phyloP scores from a whole-genome alignment of 1,140 invertebrate species.

The Leptonema lineaticorne region DNA sequence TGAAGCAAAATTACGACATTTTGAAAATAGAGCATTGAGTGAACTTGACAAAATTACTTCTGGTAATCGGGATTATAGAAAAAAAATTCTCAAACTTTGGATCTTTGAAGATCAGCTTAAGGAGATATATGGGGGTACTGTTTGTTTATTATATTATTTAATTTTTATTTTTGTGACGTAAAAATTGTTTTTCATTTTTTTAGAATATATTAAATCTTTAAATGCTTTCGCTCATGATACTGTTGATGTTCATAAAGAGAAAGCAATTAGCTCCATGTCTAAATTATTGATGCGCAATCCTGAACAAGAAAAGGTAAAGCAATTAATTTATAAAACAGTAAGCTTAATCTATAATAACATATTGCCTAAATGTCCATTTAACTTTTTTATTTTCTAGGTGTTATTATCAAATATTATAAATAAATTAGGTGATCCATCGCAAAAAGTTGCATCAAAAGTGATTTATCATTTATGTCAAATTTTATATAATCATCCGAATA shows the following conservation, averaged over 20 bases:
- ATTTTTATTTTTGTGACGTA: background rate
- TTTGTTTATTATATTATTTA: background rate
- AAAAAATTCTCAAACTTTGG: slow-evolving; percentile 63
- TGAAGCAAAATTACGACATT: slow-evolving; percentile 69
- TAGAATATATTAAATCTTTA: slow-evolving; percentile 51
- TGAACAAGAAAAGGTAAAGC: slow-evolving; percentile 80
- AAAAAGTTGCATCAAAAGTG: slow-evolving; percentile 84
- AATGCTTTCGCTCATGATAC: slow-evolving; percentile 55
- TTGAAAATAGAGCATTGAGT: slow-evolving; percentile 68
- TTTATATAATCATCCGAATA: slow-evolving; percentile 84
- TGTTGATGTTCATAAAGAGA: slow-evolving; percentile 76
- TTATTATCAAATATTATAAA: slow-evolving; percentile 84
- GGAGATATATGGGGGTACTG: slow-evolving; percentile 65
- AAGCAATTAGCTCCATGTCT: slow-evolving; percentile 75
- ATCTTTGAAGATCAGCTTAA: slow-evolving; percentile 86
- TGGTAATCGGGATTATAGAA: slow-evolving; percentile 55
- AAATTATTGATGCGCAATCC: slow-evolving; percentile 79
- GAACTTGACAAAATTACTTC: slow-evolving; percentile 55
- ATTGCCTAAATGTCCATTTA: background rate
- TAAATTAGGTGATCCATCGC: slow-evolving; percentile 91
- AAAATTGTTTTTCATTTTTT: slow-evolving; percentile 4
- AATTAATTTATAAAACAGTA: background rate
- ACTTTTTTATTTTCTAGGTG: slow-evolving; percentile 57
- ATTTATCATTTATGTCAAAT: slow-evolving; percentile 84
- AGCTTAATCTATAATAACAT: background rate